phyloP scores from a whole-genome alignment of 1,140 invertebrate species.

The Atta colombica region DNA sequence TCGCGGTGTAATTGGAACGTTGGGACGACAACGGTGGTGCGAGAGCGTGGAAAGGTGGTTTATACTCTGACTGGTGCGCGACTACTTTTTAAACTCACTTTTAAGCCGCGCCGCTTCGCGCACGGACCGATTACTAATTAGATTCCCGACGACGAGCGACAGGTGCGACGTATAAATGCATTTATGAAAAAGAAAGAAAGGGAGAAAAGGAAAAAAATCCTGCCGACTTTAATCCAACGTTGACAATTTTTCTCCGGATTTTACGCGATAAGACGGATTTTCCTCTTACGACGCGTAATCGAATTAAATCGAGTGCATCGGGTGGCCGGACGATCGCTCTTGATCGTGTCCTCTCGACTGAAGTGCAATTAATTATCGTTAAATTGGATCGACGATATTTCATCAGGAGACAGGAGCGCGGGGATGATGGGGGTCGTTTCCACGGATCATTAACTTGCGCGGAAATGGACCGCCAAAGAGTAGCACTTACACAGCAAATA shows the following conservation, averaged over 20 bases:
- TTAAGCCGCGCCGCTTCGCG: conserved; percentile 47
- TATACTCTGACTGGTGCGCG: conserved; percentile 42
- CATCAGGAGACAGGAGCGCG: conserved; percentile 48
- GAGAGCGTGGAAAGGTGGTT: conserved; percentile 32
- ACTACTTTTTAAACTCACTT: conserved; percentile 66
- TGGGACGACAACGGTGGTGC: conserved; percentile 51
- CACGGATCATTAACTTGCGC: conserved; percentile 70
- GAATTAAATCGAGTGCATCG: conserved; percentile 74
- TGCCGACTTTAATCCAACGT: conserved; percentile 38
- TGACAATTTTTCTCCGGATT: conserved; percentile 49
- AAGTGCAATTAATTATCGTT: conserved; percentile 75
- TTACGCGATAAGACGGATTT: conserved; percentile 53
- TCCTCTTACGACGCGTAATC: conserved; percentile 54
- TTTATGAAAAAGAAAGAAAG: background rate
- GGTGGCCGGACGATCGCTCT: conserved; percentile 58
- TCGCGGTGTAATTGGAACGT: conserved; percentile 72
- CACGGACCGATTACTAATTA: conserved; percentile 66
- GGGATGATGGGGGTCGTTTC: conserved; percentile 45
- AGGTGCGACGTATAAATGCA: conserved; percentile 7
- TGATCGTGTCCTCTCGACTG: conserved; percentile 61
- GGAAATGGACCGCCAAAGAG: conserved; percentile 64
- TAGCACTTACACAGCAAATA: conserved; percentile 42
- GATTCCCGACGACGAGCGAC: conserved; percentile 50
- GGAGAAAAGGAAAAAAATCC: background rate
- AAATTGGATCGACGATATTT: conserved; percentile 73